Evolutionary conservation across 2,888 invertebrate genomes (phyloP), one percentile per base, ranked within the genome.

Genomic region (Himalopsyche japonica): DNA sequence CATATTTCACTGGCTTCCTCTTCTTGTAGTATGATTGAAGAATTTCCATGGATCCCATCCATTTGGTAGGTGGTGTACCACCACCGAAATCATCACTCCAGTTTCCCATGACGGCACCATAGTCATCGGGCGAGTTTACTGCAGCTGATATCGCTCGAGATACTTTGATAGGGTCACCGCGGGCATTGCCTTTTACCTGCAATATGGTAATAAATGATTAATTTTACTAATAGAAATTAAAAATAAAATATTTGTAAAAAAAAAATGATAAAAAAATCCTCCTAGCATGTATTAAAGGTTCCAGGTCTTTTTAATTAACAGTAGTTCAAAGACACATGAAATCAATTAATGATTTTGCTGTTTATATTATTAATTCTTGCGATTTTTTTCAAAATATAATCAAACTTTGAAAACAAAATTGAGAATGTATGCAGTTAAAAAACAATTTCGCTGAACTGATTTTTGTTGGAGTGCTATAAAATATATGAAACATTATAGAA

Each of bases 1-100:
- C 98, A 89, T 96, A 99, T 90, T 97, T 97, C 0, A 98, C 97
- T 0, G 98, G 96, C 88, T 95, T 96, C 89, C 96, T 96, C 82
- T 95, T 96, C 87, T 95, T 94, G 88, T 95, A 95, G 90, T 95
- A 98, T 89, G 96, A 94, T 89, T 97, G 97, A 18, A 98, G 90
- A 87, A 98, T 98, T 86, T 95, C 94, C 87, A 95, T 93, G 48
- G 97, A 98, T 0, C 98, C 98, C 30, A 96, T 92, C 98, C 98
- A 99, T 88, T 96, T 95, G 0, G 97, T 95, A 0, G 98, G 98
- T 24, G 97, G 94, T 0, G 95, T 95, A 18, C 98, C 98, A 0
- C 96, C 98, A 2, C 94, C 94, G 89, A 96, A 97, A 88, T 97
- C 96, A 76, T 95, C 95, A 0, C 95, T 94, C 98, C 98, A 98